phyloP scores from a whole-genome alignment of 2,113 vertebrate species.

The Forbesichthys agassizii region DNA sequence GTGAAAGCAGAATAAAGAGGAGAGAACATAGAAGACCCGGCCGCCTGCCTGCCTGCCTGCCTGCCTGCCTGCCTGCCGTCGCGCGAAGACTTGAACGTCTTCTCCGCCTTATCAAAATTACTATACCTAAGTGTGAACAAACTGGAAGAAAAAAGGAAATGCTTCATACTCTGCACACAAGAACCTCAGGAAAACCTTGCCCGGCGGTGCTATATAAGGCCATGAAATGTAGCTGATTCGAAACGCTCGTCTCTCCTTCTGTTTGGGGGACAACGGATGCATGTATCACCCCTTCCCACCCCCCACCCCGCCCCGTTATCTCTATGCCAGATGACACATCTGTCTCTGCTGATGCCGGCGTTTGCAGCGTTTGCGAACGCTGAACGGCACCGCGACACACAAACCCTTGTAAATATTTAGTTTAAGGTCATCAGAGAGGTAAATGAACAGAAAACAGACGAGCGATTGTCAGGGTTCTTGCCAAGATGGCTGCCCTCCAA shows the following conservation, averaged over 20 bases:
- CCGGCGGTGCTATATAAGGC: neutral
- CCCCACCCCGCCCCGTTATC: conserved; percentile 25
- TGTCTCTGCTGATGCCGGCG: conserved; percentile 43
- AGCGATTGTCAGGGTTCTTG: neutral
- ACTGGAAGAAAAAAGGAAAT: too few species aligned
- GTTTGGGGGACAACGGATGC: neutral
- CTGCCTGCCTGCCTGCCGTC: too few species aligned
- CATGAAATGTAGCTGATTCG: neutral
- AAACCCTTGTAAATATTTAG: conserved; percentile 62
- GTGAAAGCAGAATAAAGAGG: too few species aligned
- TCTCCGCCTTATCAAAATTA: neutral
- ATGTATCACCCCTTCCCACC: neutral
- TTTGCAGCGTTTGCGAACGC: conserved; percentile 6
- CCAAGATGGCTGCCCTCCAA: conserved; percentile 10
- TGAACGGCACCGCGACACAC: conserved; percentile 27
- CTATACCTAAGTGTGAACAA: too few species aligned
- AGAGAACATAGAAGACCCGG: too few species aligned
- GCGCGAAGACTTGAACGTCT: conserved; percentile 1
- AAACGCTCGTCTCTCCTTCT: conserved; percentile 5
- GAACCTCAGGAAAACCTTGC: neutral
- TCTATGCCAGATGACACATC: conserved; percentile 55
- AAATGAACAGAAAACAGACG: conserved; percentile 51
- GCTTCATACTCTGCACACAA: too few species aligned
- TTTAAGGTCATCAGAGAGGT: conserved; percentile 52
- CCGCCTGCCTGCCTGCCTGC: too few species aligned